Conservation (phyloP, 1,140 invertebrate species). For the Chymomyza costata region DNA sequence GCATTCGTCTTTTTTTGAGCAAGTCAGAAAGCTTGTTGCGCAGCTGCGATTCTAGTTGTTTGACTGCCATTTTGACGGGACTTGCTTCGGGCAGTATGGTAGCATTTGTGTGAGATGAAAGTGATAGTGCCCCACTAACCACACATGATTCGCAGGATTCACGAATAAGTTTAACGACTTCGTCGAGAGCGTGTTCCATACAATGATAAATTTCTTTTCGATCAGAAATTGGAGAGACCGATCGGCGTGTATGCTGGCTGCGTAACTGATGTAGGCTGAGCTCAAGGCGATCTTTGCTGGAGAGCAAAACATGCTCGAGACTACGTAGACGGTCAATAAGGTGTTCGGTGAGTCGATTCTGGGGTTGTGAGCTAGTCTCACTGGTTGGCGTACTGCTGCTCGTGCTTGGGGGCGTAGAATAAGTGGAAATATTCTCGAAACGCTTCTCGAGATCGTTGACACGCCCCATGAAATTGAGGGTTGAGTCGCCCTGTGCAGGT, state of each 20-base stretch:
- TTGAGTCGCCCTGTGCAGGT: conserved; percentile 82
- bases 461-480: conserved; percentile 85
- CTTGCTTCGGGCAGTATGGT: conserved; percentile 30
- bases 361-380: conserved; percentile 9
- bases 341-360: conserved; percentile 74
- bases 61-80: conserved; percentile 78
- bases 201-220: conserved; percentile 78
- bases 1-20: conserved; percentile 78
- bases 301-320: conserved; percentile 78
- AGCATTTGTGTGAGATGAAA: background rate
- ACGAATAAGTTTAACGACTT: conserved; percentile 78
- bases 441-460: conserved; percentile 82
- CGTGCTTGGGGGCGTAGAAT: conserved; percentile 33
- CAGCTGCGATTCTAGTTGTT: conserved; percentile 80
- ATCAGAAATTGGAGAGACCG: conserved; percentile 78
- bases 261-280: conserved; percentile 76
- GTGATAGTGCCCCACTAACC: conserved; percentile 18
- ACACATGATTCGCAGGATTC: conserved; percentile 78
- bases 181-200: conserved; percentile 79
- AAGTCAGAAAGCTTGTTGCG: conserved; percentile 81
- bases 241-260: conserved; percentile 77
- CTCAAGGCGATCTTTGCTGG: conserved; percentile 75
- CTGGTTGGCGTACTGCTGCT: conserved; percentile 28
- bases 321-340: conserved; percentile 78
- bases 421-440: conserved; percentile 31